These are phyloP conservation scores for Cyprinodon brontotheroides DNA, from an alignment of 2,113 vertebrate species.

Conservation along the genomic window DNA sequence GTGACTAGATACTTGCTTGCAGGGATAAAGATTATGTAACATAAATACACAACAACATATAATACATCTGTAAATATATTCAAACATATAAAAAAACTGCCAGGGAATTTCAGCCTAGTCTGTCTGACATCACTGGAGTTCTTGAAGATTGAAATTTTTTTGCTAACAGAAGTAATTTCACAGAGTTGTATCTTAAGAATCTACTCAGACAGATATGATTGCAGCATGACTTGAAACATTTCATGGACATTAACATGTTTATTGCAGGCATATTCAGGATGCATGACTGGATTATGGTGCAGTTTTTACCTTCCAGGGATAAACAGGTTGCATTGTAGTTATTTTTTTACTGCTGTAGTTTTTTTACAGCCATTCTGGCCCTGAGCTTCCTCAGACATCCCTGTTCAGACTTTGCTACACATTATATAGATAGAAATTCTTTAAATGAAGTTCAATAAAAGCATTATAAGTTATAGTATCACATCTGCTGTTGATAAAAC, in stretches of 20 bases:
- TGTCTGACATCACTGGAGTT: slow-evolving; percentile 27
- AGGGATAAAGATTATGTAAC: slow-evolving; percentile 57
- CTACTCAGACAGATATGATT: slow-evolving; percentile 20
- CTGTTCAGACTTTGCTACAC: not conserved
- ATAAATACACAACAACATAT: not conserved
- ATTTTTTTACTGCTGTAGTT: not conserved
- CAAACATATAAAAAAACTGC: not conserved
- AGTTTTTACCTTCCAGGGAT: not conserved
- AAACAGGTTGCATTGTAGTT: not conserved
- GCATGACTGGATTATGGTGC: slow-evolving; percentile 3
- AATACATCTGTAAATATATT: slow-evolving; percentile 2
- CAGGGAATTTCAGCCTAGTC: not conserved
- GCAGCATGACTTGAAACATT: slow-evolving; percentile 21
- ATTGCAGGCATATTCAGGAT: slow-evolving; percentile 19
- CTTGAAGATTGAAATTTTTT: slow-evolving; percentile 19
- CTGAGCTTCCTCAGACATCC: not conserved
- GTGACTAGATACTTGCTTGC: slow-evolving; percentile 53
- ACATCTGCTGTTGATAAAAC: not conserved
- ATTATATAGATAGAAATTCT: not conserved
- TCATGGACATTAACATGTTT: slow-evolving; percentile 29
- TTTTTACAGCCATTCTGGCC: not conserved
- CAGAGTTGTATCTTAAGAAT: slow-evolving; percentile 39
- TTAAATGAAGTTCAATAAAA: not conserved
- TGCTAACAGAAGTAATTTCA: slow-evolving; percentile 28
- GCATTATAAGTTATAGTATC: not conserved